Base-by-base conservation (phyloP, 2,797 vertebrate species). In the Sciurus vulgaris region DNA sequence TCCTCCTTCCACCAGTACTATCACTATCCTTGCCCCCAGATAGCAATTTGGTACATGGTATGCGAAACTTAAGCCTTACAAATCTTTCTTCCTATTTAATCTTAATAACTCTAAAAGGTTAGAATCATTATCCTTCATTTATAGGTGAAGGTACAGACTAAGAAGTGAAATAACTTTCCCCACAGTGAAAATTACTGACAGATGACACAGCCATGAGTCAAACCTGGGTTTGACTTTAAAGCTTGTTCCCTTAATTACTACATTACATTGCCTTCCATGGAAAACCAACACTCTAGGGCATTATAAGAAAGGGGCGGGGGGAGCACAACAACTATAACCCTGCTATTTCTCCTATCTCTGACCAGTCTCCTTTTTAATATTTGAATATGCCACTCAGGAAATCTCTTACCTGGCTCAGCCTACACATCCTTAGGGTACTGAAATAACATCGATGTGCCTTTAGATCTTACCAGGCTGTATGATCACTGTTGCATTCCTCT, bases 391-490 rank as follows among this genome's bases (percentile, higher is more conserved):
- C 35, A 24, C 74, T 44, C 35, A 70, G 54, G 30, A 59, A 77
- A 89, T 54, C 67, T 15, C 28, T 67, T 26, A 11, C 33, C 65
- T 83, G 61, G 41, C 11, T 87, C 61, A 85, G 35, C 17, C 69
- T 63, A 28, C 30, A 77, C 9, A 84, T 72, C n/a, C 41, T 59
- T 72, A 15, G 9, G 18, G 12, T n/a, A 78, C 44, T 86, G 56
- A 84, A 61, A n/a, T 65, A 85, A 7, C 87, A 41, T 44, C 76
- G 77, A 49, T 2, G 73, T 88, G 41, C 5, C 24, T 54, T 90
- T 84, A 44, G 4, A 41, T 98, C 98, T 98, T 97, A 99, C 99
- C 99, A 99, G 30, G 92, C 98, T 98, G 99, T 98, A 1, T 99
- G 99, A 98, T 99, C 99, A 5, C 99, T 99, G 0, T 98, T 98